A percentile compares a stretch with the other conserved stretches of the same genome.
Evolutionary conservation across 2,888 invertebrate genomes (phyloP).

Genomic region (Meiosimyza platycephala): DNA sequence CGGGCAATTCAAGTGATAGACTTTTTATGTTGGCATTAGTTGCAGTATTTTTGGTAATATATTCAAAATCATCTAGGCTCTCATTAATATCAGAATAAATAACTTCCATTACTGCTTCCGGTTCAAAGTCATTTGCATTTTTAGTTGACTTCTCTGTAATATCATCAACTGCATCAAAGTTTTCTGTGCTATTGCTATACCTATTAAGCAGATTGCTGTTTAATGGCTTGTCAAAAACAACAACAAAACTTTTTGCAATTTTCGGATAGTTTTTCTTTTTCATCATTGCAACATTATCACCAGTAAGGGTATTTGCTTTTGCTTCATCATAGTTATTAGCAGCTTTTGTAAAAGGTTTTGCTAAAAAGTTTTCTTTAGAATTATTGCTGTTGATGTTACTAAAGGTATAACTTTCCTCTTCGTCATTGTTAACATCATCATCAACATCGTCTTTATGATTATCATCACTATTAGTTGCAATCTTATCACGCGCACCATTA

Average conservation of each 20-base stretch:
- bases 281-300: constrained; percentile 5
- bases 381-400: constrained; percentile 13
- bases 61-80: background rate
- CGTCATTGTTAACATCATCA: background rate
- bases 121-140: constrained; percentile 7
- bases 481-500: too few relatives aligned
- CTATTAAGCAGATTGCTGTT: constrained; percentile 57
- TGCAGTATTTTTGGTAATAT: too few relatives aligned
- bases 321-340: constrained; percentile 15
- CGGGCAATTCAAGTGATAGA: too few relatives aligned
- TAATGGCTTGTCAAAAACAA: constrained; percentile 61
- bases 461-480: background rate
- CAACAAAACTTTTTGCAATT: constrained; percentile 3
- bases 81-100: constrained; percentile 10
- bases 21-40: too few relatives aligned
- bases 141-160: constrained; percentile 56
- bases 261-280: background rate
- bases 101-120: background rate
- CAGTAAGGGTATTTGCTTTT: background rate
- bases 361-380: constrained; percentile 15
- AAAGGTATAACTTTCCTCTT: too few relatives aligned
- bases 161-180: constrained; percentile 45
- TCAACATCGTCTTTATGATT: background rate
- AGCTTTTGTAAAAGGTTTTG: constrained; percentile 18
- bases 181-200: constrained; percentile 32